phyloP scores from a whole-genome alignment of 1,140 invertebrate species.

The Caerostris extrusa region DNA sequence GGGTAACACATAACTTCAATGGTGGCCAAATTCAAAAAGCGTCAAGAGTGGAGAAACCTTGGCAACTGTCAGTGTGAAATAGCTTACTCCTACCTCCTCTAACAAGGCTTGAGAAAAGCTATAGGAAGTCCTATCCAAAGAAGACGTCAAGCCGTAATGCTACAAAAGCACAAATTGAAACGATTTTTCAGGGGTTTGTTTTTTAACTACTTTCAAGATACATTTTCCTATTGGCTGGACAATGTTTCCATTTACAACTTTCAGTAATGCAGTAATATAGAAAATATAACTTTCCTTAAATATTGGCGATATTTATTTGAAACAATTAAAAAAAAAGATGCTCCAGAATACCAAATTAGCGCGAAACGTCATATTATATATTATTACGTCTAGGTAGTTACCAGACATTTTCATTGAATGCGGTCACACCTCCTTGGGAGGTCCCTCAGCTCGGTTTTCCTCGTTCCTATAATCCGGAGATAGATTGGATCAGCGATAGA shows the following conservation, averaged over 20 bases:
- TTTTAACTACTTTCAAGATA: neutral
- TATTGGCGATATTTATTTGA: neutral
- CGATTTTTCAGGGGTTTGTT: neutral
- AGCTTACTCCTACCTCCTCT: neutral
- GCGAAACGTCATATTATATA: slow-evolving; percentile 26
- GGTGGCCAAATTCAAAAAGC: neutral
- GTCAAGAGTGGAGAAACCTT: neutral
- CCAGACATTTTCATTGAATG: slow-evolving; percentile 30
- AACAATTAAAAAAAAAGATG: neutral
- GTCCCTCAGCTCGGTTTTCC: slow-evolving; percentile 13
- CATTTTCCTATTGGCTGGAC: slow-evolving; percentile 33
- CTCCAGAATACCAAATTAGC: neutral
- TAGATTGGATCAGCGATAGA: neutral
- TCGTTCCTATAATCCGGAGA: neutral
- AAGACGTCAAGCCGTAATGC: slow-evolving; percentile 27
- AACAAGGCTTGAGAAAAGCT: neutral
- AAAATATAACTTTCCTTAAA: neutral
- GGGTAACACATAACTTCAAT: neutral
- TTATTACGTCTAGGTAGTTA: neutral
- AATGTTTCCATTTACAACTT: slow-evolving; percentile 13
- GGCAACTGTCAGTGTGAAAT: neutral
- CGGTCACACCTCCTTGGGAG: neutral
- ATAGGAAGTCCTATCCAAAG: slow-evolving; percentile 1
- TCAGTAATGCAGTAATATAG: neutral
- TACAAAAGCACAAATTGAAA: slow-evolving; percentile 26